These are phyloP conservation scores for Porites evermanni DNA, from an alignment of 92 coral and sea anemone species.

Conservation along the genomic window DNA sequence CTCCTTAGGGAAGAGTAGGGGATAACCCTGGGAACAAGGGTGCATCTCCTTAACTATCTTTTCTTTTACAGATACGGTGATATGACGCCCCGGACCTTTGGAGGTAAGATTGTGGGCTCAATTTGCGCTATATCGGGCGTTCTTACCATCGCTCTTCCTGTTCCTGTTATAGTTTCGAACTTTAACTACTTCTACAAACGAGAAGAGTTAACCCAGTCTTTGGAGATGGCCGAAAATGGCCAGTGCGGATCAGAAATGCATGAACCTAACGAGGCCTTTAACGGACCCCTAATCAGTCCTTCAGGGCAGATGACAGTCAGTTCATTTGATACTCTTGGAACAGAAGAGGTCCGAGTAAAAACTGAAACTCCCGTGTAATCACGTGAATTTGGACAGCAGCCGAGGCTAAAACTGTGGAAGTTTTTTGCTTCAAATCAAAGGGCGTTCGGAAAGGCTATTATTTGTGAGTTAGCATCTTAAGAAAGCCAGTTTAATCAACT, in stretches of 20 bases:
- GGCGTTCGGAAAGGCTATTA: neutral
- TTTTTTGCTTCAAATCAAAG: neutral
- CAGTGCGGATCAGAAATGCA: constrained; percentile 60
- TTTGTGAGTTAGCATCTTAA: too few relatives aligned
- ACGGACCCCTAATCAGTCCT: constrained; percentile 83
- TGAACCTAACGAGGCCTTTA: constrained; percentile 61
- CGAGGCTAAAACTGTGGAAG: neutral
- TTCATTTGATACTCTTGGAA: constrained; percentile 52
- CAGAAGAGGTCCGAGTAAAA: constrained; percentile 68
- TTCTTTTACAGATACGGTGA: constrained; percentile 84
- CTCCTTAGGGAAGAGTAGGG: neutral
- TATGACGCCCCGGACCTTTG: constrained; percentile 77
- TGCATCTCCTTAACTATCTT: neutral
- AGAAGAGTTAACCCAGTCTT: constrained; percentile 76
- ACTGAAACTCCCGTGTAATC: constrained; percentile 84
- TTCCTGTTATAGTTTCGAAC: constrained; percentile 97
- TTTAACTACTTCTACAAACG: constrained; percentile 97
- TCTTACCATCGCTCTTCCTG: constrained; percentile 96
- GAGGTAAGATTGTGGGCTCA: constrained; percentile 94
- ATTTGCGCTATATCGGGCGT: constrained; percentile 99
- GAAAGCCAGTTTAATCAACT: too few relatives aligned
- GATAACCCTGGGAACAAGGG: neutral
- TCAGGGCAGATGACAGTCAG: constrained; percentile 67
- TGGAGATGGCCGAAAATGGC: constrained; percentile 81
- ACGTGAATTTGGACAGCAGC: neutral